Evolutionary conservation across 2,888 invertebrate genomes (phyloP).

Genomic region (Esperia sulphurella): DNA sequence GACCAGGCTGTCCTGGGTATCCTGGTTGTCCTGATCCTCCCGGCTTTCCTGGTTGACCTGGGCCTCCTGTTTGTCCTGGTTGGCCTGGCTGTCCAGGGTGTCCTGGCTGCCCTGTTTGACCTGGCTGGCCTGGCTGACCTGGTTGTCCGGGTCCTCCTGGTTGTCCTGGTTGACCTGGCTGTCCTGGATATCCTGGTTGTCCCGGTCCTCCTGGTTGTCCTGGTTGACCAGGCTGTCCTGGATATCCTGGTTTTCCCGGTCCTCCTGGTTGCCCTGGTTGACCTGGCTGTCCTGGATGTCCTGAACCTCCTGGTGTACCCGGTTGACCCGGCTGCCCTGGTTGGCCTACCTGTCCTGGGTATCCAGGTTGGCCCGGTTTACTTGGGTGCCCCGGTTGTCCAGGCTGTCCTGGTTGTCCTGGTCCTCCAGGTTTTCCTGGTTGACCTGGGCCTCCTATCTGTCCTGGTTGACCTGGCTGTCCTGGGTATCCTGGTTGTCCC

Average conservation of each 20-base stretch:
- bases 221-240: slow-evolving; percentile 20
- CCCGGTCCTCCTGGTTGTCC: slow-evolving; percentile 20
- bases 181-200: slow-evolving; percentile 14
- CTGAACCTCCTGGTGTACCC: slow-evolving; percentile 21
- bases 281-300: slow-evolving; percentile 20
- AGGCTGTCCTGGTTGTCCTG: slow-evolving; percentile 36
- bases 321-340: slow-evolving; percentile 19
- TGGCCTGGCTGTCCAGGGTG: slow-evolving; percentile 16
- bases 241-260: slow-evolving; percentile 26
- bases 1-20: slow-evolving; percentile 16
- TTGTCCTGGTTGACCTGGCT: slow-evolving; percentile 14
- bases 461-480: slow-evolving; percentile 20
- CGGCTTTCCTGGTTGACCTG: slow-evolving; percentile 23
- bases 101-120: slow-evolving; percentile 15
- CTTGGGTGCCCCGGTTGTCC: slow-evolving; percentile 20
- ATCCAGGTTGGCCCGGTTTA: slow-evolving; percentile 16
- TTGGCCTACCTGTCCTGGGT: slow-evolving; percentile 19
- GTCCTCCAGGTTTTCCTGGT: slow-evolving; percentile 47
- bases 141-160: slow-evolving; percentile 15
- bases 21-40: slow-evolving; percentile 16
- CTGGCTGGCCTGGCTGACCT: slow-evolving; percentile 13
- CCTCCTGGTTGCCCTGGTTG: slow-evolving; percentile 25
- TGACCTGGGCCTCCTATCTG: slow-evolving; percentile 43
- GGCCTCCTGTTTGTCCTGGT: slow-evolving; percentile 16
- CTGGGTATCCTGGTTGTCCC: slow-evolving; percentile 14